Conservation (phyloP, 2,797 vertebrate species). For the Malacoctenus gilli region DNA sequence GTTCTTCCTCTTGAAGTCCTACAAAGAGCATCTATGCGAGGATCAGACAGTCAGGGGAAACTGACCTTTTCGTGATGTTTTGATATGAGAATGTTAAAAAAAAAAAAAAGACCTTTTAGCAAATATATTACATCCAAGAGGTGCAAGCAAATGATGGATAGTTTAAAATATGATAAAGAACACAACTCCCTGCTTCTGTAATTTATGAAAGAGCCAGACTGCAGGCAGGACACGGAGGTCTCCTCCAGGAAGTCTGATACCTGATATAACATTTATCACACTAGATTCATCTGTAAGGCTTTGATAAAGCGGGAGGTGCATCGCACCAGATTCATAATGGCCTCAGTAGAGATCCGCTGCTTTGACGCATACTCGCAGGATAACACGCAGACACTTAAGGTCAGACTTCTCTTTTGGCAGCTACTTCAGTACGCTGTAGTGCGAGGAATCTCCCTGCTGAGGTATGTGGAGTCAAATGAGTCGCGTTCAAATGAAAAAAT, state of each 20-base stretch:
- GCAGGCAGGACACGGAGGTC: conserved; percentile 31
- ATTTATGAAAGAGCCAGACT: conserved; percentile 35
- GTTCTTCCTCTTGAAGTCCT: too few relatives aligned
- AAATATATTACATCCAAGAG: conserved; percentile 8
- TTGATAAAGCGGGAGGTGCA: conserved; percentile 51
- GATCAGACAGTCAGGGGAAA: too few relatives aligned
- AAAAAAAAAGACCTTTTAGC: not conserved
- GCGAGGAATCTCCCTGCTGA: conserved; percentile 1
- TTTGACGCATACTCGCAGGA: conserved; percentile 35
- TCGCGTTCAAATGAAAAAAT: not conserved
- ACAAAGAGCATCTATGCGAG: too few relatives aligned
- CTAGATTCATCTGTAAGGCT: conserved; percentile 55
- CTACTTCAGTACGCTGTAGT: conserved; percentile 1
- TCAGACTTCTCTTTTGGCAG: conserved; percentile 60
- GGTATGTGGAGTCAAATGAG: conserved; percentile 2
- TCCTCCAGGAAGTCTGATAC: conserved; percentile 42
- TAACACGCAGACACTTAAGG: conserved; percentile 46
- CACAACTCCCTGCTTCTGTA: conserved; percentile 20
- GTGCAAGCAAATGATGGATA: conserved; percentile 14
- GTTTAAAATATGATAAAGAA: conserved; percentile 29
- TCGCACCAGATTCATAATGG: conserved; percentile 62
- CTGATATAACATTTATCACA: conserved; percentile 72
- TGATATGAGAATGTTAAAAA: too few relatives aligned
- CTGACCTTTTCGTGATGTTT: too few relatives aligned
- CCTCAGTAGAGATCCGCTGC: conserved; percentile 48